Base-by-base conservation (phyloP, 2,888 invertebrate species). In the Bibio marci region DNA sequence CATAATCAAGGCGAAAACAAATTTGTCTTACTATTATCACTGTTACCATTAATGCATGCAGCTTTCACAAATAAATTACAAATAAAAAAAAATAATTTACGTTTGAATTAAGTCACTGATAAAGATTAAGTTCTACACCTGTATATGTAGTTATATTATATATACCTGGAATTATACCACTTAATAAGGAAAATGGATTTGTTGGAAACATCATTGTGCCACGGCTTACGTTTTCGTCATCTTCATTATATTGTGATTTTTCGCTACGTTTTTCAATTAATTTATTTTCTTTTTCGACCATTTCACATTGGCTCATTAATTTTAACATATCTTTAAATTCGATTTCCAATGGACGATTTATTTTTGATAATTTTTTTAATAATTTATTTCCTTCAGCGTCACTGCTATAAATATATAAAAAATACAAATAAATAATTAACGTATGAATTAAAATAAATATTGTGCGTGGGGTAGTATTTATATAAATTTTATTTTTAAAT, bases 111-210 rank as follows among this genome's bases (percentile, higher is more conserved):
- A n/a, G n/a, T n/a, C n/a, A n/a, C n/a, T n/a, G n/a, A n/a, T n/a
- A n/a, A n/a, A n/a, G n/a, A n/a, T n/a, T n/a, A n/a, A n/a, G n/a
- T n/a, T n/a, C n/a, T n/a, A n/a, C n/a, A n/a, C n/a, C n/a, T n/a
- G n/a, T n/a, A n/a, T n/a, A n/a, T n/a, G n/a, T n/a, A n/a, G n/a
- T n/a, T n/a, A n/a, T n/a, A n/a, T n/a, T n/a, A n/a, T 22, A 37
- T 47, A 50, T 51, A 83, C 86, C 86, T 62, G 86, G 86, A 54
- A 85, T 70, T 46, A 86, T 83, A 27, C 85, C 85, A 52, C 76
- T 80, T 35, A 85, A 64, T 45, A 85, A 55, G 1, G 79, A 74
- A 27, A 80, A 66, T 7, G 79, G 77, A 54, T 73, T 80, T 47
- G 73, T 73, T 1, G 67, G 69, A 45, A 71, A 67, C 44, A 71